Evolutionary conservation across 1,140 invertebrate genomes (phyloP).

Genomic region (Magallana ariakensis): DNA sequence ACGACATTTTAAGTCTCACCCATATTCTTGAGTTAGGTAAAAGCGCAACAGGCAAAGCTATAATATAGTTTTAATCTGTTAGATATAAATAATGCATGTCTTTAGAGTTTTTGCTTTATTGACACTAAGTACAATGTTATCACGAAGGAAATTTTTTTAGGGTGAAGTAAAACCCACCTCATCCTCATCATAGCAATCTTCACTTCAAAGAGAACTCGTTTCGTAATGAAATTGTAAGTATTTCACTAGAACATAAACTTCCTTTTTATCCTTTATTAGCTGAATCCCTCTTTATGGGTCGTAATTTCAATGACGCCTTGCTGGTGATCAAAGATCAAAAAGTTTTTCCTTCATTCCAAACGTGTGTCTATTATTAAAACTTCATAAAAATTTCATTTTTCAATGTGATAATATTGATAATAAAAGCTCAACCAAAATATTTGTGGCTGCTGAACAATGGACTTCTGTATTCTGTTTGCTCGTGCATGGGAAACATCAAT

Average conservation of each 20-base stretch:
- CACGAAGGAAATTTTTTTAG: neutral
- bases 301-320: neutral
- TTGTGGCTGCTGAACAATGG: too few species aligned
- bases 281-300: neutral
- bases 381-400: too few species aligned
- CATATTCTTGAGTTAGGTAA: neutral
- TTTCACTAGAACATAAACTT: slow-evolving; percentile 4
- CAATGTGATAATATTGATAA: too few species aligned
- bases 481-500: too few species aligned
- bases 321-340: neutral
- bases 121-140: neutral
- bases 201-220: neutral
- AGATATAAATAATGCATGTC: neutral
- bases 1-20: neutral
- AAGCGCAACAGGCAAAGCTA: too few species aligned
- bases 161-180: neutral
- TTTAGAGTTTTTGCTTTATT: neutral
- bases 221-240: neutral
- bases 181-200: neutral
- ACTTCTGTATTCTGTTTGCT: too few species aligned
- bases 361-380: too few species aligned
- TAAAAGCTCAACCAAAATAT: too few species aligned
- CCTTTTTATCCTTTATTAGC: neutral
- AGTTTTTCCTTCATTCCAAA: neutral
- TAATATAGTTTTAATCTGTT: neutral